phyloP scores from a whole-genome alignment of 2,113 vertebrate genomes.

The Rhynchomys soricoides region DNA sequence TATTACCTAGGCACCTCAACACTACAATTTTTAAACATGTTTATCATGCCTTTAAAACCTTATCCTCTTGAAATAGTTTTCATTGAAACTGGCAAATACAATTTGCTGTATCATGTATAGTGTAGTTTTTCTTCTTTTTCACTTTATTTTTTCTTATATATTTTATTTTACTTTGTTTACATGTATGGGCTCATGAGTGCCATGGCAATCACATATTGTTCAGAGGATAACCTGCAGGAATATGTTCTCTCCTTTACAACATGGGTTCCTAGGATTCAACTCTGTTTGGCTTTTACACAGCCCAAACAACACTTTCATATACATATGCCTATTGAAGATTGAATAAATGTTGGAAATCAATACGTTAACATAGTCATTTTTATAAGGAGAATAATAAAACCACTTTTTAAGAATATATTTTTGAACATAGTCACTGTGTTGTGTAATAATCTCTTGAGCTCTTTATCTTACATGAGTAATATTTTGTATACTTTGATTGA shows the following conservation, averaged over 20 bases:
- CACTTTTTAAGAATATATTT: neutral
- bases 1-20: too few relatives aligned
- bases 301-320: neutral
- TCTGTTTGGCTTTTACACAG: neutral
- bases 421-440: neutral
- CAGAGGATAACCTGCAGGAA: neutral
- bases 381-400: neutral
- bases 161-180: neutral
- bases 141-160: neutral
- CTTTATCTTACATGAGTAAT: neutral
- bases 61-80: neutral
- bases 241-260: neutral
- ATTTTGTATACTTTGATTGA: neutral
- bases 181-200: neutral
- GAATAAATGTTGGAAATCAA: neutral
- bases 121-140: neutral
- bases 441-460: neutral
- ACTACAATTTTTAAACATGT: neutral
- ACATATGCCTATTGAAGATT: neutral
- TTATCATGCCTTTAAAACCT: neutral
- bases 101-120: neutral
- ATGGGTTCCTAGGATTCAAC: neutral
- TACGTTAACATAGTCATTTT: neutral
- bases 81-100: neutral
- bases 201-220: neutral